These are phyloP conservation scores for Zeuzera pyrina DNA, from an alignment of 2,888 invertebrate species.

Conservation along the genomic window DNA sequence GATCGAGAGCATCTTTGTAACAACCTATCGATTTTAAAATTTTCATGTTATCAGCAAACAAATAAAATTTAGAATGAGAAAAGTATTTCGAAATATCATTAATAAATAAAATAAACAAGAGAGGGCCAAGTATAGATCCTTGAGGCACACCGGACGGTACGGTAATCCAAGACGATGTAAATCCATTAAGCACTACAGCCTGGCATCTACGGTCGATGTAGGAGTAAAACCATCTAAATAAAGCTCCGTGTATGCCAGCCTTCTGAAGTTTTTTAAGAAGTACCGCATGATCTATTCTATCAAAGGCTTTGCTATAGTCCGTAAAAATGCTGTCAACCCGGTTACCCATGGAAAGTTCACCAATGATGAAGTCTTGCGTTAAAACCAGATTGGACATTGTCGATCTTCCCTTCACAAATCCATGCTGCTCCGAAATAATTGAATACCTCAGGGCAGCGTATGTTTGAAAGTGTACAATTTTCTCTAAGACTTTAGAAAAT, in stretches of 20 bases:
- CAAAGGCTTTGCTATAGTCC: not conserved
- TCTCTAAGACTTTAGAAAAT: too few relatives aligned
- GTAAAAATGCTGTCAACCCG: too few relatives aligned
- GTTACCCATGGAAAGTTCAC: too few relatives aligned
- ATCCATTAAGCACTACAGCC: not conserved
- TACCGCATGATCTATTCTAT: not conserved
- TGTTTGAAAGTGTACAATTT: too few relatives aligned
- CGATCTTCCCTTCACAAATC: constrained; percentile 10
- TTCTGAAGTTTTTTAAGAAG: not conserved
- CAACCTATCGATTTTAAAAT: not conserved
- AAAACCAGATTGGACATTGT: too few relatives aligned
- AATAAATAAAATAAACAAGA: not conserved
- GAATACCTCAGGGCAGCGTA: too few relatives aligned
- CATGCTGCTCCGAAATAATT: constrained; percentile 13
- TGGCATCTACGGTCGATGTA: not conserved
- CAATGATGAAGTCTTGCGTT: too few relatives aligned
- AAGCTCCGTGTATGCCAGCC: not conserved
- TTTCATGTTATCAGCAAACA: not conserved
- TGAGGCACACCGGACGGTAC: not conserved
- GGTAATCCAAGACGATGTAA: not conserved
- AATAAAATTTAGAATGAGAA: not conserved
- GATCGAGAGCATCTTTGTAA: not conserved
- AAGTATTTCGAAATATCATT: not conserved
- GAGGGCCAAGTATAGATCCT: not conserved
- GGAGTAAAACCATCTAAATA: not conserved